Conservation (phyloP, 2,113 vertebrate genomes). For the Tichodroma muraria region DNA sequence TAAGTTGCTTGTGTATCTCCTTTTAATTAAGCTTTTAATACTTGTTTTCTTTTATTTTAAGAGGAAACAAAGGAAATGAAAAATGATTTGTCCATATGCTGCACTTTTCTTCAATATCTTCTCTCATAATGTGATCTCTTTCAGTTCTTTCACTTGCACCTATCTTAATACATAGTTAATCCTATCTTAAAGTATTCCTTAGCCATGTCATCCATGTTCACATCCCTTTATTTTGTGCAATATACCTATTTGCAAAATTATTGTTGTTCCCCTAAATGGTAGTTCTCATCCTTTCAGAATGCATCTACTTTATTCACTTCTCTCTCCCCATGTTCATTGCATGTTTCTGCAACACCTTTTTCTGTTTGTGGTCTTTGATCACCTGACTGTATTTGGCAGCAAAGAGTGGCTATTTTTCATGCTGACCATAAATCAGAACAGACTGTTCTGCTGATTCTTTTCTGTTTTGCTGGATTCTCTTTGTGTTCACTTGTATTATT, state of each 20-base stretch:
- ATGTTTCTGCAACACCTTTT: background rate
- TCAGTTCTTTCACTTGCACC: background rate
- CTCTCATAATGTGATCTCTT: rapidly evolving
- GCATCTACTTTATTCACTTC: background rate
- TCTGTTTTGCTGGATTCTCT: background rate
- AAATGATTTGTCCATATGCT: background rate
- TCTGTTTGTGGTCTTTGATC: background rate
- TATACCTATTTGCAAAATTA: background rate
- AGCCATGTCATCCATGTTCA: background rate
- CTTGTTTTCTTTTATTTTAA: background rate
- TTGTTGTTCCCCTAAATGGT: background rate
- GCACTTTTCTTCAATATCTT: background rate
- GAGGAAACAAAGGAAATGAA: background rate
- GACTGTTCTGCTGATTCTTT: background rate
- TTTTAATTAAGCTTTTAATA: background rate
- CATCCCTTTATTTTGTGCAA: background rate
- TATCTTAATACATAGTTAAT: background rate
- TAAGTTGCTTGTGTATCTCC: background rate
- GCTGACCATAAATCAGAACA: background rate
- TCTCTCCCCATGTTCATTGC: background rate
- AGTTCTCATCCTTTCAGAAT: background rate
- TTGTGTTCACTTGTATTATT: background rate
- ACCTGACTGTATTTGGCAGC: background rate
- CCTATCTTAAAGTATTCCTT: background rate
- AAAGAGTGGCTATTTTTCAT: background rate